Evolutionary conservation across 2,888 invertebrate genomes (phyloP), one percentile per base, ranked within the genome.

Genomic region (Troides helena): DNA sequence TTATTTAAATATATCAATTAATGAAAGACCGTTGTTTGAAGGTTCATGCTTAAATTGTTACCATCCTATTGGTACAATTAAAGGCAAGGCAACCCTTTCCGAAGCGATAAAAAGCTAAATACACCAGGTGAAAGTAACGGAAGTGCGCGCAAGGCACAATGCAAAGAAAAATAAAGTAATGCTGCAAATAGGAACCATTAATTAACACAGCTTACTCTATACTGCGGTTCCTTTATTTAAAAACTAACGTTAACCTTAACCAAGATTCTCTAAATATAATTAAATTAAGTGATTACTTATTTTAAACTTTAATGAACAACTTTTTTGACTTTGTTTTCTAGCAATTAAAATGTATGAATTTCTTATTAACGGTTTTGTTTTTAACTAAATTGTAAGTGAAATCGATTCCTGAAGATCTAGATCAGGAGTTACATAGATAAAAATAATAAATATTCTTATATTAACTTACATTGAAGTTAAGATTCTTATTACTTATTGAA

Each of bases 121-220:
- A 61, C 46, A 61, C 67, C 70, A 71, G 70, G 70, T 71, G 70
- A 71, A 71, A 67, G 60, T 65, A 61, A 67, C 70, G 57, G 70
- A 65, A 67, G 50, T 56, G 23, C 43, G 56, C 17, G 43, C 64
- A 46, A 57, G 60, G 53, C 63, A 60, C 63, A 68, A 66, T 30
- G 30, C 46, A 46, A 46, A 46, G 46, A 14, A 14, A 46, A 46
- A 46, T 46, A 14, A 46, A 70, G 70, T 67, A 70, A 70, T 67
- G 30, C 67, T 43, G 59, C 58, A 64, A 61, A 67, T 69, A 64
- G 21, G 67, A 70, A 64, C 67, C 67, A 61, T 70, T 66, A 70
- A 70, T 53, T 53, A 70, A 67, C 53, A 64, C 62, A 71, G 70
- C 67, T 71, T 67, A 64, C 67, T 56, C 60, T 25, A 53, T 57